Percentiles rank a stretch among this genome's conserved stretches.
Conservation (phyloP, 2,113 vertebrate species). For the Stigmatopora argus region DNA sequence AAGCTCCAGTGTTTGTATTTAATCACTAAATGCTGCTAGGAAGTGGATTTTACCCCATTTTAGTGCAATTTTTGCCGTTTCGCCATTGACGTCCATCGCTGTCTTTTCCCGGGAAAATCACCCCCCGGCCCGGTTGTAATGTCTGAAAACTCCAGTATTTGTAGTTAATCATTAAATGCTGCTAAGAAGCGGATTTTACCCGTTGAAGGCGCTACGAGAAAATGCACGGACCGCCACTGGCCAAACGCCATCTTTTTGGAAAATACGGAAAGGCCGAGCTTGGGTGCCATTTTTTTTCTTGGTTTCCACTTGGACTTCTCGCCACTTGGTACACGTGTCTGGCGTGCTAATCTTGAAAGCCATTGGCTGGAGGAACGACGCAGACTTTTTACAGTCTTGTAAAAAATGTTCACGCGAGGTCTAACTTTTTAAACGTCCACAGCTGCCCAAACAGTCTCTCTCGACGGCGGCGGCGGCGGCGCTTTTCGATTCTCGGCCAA, state of each 20-base stretch:
- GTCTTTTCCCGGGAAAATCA: too few relatives aligned
- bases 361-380: slow-evolving; percentile 25
- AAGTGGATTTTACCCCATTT: too few relatives aligned
- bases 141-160: too few relatives aligned
- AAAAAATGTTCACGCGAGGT: slow-evolving; percentile 40
- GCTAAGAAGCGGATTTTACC: too few relatives aligned
- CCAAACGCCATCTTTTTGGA: not conserved
- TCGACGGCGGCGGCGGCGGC: not conserved
- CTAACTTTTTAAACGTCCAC: slow-evolving; percentile 37
- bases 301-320: slow-evolving; percentile 24
- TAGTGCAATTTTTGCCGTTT: too few relatives aligned
- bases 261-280: slow-evolving; percentile 2
- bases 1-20: too few relatives aligned
- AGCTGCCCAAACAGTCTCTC: slow-evolving; percentile 18
- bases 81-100: too few relatives aligned
- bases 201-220: too few relatives aligned
- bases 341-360: slow-evolving; percentile 16
- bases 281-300: not conserved
- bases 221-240: too few relatives aligned
- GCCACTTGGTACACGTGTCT: slow-evolving; percentile 26
- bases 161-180: too few relatives aligned
- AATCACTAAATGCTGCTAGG: too few relatives aligned
- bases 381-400: slow-evolving; percentile 53
- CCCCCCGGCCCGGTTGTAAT: too few relatives aligned
- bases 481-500: not conserved